These are phyloP conservation scores for Mesitornis unicolor DNA, from an alignment of 2,113 vertebrate genomes.

Conservation along the genomic window DNA sequence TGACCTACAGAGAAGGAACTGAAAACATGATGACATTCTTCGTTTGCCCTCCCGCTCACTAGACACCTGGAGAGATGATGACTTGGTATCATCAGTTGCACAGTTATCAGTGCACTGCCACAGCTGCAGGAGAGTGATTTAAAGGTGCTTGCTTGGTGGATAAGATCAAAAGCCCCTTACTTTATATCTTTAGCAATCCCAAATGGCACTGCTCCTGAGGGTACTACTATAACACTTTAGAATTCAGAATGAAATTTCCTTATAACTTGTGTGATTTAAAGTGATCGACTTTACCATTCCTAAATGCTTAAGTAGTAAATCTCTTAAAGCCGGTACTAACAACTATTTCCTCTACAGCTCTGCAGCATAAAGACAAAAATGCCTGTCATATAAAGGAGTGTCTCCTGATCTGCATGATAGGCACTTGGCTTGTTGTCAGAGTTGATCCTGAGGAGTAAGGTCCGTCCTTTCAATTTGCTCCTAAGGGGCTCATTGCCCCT, in stretches of 20 bases:
- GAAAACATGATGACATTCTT: not conserved
- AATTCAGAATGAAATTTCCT: not conserved
- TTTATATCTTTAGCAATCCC: not conserved
- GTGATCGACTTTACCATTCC: not conserved
- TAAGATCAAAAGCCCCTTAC: not conserved
- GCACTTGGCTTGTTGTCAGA: not conserved
- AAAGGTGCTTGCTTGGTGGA: not conserved
- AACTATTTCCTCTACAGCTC: not conserved
- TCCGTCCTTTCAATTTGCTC: not conserved
- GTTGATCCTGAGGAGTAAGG: not conserved
- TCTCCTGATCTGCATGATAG: not conserved
- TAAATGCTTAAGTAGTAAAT: not conserved
- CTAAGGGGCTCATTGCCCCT: not conserved
- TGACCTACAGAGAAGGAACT: not conserved
- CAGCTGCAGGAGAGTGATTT: not conserved
- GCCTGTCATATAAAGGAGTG: not conserved
- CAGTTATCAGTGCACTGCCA: not conserved
- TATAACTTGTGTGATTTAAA: not conserved
- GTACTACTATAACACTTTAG: not conserved
- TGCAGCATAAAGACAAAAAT: rapidly evolving
- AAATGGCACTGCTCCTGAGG: not conserved
- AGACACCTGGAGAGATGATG: not conserved
- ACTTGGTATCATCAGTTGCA: not conserved
- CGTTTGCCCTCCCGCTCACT: not conserved
- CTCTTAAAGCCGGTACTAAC: not conserved